Base-by-base conservation (phyloP, 1,140 invertebrate genomes). In the Ectropis grisescens region DNA sequence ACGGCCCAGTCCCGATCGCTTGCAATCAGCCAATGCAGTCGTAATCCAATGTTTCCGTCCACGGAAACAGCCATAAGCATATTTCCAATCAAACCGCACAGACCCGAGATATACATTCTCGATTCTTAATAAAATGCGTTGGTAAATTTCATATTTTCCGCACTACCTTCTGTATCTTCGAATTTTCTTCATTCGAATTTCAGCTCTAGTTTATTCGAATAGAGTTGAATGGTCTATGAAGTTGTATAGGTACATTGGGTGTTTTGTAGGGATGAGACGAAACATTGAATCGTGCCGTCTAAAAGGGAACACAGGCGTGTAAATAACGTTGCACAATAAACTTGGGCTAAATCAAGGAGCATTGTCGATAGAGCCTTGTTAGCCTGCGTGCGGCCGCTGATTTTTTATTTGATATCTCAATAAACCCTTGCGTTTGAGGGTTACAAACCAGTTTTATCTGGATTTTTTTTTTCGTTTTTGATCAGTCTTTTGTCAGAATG, bases 351-450 rank as follows among this genome's bases (percentile, higher is more conserved):
- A 75, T 75, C 70, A 72, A 70, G 62, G 58, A 71, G 67, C 50
- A 72, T 75, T 75, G 67, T 75, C 48, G 66, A 61, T 53, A 55
- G 31, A 56, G 56, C 40, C 67, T 72, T 66, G 65, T 70, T 70
- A 70, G 66, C 46, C 50, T 27, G 59, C 58, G 48, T 49, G 45
- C 58, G 58, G 64, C 65, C 64, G 58, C 71, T 72, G 71, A 76
- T 76, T 76, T 75, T 76, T 76, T 72, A 72, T 76, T 76, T 70
- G 71, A 76, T 72, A 70, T 76, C 71, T 72, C 66, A 72, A 76
- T 76, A 76, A 69, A 61, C 48, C 46, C 46, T 37, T 34, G 45
- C 47, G 67, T 54, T 59, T 45, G n/a, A 60, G 62, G 58, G 56
- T 51, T 52, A 48, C 53, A 41, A 64, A 64, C 58, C 44, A 42